phyloP scores from a whole-genome alignment of 2,797 vertebrate genomes.

The Zonotrichia albicollis region DNA sequence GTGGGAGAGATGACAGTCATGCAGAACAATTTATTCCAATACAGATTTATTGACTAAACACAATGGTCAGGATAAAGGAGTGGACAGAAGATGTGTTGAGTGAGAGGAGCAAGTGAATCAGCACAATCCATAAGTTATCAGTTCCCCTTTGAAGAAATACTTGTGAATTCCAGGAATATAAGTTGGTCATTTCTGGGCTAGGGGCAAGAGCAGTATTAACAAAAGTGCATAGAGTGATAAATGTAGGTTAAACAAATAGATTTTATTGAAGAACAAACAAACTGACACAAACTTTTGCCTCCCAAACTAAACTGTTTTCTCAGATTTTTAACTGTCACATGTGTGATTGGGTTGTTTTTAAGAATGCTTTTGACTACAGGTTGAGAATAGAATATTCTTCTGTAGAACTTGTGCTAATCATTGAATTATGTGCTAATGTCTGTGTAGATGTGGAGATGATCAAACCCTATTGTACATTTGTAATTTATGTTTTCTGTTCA shows the following conservation, averaged over 20 bases:
- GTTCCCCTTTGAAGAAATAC: conserved; percentile 17
- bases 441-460: not conserved
- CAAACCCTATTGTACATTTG: not conserved
- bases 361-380: not conserved
- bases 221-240: not conserved
- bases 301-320: not conserved
- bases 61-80: conserved; percentile 27
- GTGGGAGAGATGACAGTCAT: not conserved
- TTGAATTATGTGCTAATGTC: not conserved
- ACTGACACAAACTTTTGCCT: not conserved
- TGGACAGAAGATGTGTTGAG: not conserved
- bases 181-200: not conserved
- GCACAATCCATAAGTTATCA: not conserved
- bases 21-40: conserved; percentile 5
- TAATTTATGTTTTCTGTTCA: not conserved
- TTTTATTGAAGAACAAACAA: not conserved
- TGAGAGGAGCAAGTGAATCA: not conserved
- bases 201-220: not conserved
- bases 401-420: not conserved
- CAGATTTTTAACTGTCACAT: not conserved
- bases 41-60: conserved; percentile 58
- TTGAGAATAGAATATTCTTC: not conserved
- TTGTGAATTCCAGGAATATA: conserved; percentile 18
- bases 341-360: not conserved
- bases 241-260: not conserved